Evolutionary conservation across 2,113 vertebrate species (phyloP).

Genomic region (Pagrus major): DNA sequence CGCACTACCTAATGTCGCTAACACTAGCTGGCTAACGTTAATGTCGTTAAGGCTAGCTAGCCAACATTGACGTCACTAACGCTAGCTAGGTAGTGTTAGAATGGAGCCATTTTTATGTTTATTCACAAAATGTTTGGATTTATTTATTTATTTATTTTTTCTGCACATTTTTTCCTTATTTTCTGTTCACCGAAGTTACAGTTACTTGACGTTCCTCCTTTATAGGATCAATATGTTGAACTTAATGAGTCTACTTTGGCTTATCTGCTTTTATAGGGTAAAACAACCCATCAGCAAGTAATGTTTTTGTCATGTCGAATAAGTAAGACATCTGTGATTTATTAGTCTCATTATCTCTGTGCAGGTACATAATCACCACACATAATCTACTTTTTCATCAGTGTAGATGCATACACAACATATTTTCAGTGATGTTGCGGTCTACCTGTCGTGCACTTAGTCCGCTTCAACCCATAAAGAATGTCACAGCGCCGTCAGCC

Average conservation of each 20-base stretch:
- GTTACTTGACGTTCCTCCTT: not conserved
- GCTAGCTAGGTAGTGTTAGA: too few species aligned
- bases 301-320: not conserved
- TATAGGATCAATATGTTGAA: not conserved
- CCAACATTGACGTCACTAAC: too few species aligned
- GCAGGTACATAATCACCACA: not conserved
- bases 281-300: too few species aligned
- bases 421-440: not conserved
- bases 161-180: too few species aligned
- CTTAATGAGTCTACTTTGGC: not conserved
- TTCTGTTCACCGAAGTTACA: too few species aligned
- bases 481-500: not conserved
- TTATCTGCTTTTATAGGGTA: not conserved
- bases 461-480: slow-evolving; percentile 14
- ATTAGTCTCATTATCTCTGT: not conserved
- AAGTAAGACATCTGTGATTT: not conserved
- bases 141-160: too few species aligned
- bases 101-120: too few species aligned
- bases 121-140: too few species aligned
- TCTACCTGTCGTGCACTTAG: not conserved
- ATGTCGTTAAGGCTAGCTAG: too few species aligned
- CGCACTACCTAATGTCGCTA: too few species aligned
- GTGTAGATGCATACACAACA: not conserved
- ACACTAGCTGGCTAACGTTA: too few species aligned
- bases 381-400: not conserved